Percentiles rank a stretch among this genome's conserved stretches.
Conservation (phyloP, 2,888 invertebrate genomes). For the Lasioglossum leucozonium region DNA sequence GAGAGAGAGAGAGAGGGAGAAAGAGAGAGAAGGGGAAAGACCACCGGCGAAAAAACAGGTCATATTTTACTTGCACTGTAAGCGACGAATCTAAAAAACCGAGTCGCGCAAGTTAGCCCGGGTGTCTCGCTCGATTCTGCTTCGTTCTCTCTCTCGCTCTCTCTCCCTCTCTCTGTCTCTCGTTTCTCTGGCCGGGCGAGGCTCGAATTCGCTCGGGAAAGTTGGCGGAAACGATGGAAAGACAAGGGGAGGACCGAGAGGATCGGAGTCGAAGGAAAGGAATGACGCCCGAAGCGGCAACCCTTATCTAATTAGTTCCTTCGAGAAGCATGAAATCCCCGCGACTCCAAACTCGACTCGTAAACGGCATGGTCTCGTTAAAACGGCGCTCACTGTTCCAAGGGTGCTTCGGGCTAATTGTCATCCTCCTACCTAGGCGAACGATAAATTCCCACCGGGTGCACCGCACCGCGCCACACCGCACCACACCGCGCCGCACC, state of each 20-base stretch:
- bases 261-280: slow-evolving; percentile 49
- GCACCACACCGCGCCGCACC: neutral
- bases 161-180: neutral
- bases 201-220: slow-evolving; percentile 12
- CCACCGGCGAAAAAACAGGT: slow-evolving; percentile 30
- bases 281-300: slow-evolving; percentile 59
- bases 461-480: neutral
- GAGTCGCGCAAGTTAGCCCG: neutral
- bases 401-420: slow-evolving; percentile 67
- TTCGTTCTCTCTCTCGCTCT: neutral
- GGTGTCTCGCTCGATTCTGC: neutral
- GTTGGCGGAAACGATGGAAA: neutral
- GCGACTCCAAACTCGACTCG: slow-evolving; percentile 62
- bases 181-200: neutral
- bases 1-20: neutral
- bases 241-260: slow-evolving; percentile 10
- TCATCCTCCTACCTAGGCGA: slow-evolving; percentile 58
- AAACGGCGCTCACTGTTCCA: slow-evolving; percentile 59
- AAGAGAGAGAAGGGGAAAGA: neutral
- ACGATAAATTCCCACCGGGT: slow-evolving; percentile 60
- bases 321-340: slow-evolving; percentile 65
- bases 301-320: slow-evolving; percentile 72
- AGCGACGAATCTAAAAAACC: neutral
- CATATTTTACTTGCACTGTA: slow-evolving; percentile 31
- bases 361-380: slow-evolving; percentile 63